Base-by-base conservation (phyloP, 2,888 invertebrate genomes). In the Slavum lentiscoides region DNA sequence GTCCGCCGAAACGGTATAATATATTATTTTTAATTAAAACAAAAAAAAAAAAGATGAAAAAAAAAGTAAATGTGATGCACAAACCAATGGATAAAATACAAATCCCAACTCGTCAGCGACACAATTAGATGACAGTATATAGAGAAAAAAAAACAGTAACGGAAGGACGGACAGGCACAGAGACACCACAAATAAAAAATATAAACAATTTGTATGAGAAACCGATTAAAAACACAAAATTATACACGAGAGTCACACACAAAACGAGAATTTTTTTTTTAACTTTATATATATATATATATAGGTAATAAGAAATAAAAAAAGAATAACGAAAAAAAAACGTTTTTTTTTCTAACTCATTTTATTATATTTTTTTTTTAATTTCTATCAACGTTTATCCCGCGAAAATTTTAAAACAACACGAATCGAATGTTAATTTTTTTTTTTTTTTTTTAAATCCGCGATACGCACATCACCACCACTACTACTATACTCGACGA, bases 11-110 rank as follows among this genome's bases (percentile, higher is more conserved):
- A 66, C 37, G 37, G 37, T 43, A 4, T 4, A 4, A 30, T 43
- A 61, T 49, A 61, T 43, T 74, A 64, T 64, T 64, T 6, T 1
- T n/a, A n/a, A 53, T n/a, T n/a, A n/a, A 15, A 74, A 62, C n/a
- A 64, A 66, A 75, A 66, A 39, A 55, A 80, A 80, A 64, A 62
- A 55, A 43, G 17, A 37, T 21, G 55, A 74, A 69, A 49, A 74
- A n/a, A n/a, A n/a, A n/a, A n/a, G n/a, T n/a, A n/a, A 49, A 69
- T 76, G 59, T 69, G 61, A 80, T 80, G 77, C 77, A 80, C 77
- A 80, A 80, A 80, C 77, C 77, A 80, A 80, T 80, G 68, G 49
- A 77, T 77, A 69, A 80, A 80, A 77, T 55, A 70, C 62, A 80
- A 80, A 70, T 80, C 70, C 77, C 77, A 70, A 80, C 62, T 70